These are phyloP conservation scores for Ophion ellenae DNA, from an alignment of 2,888 invertebrate species.

Conservation along the genomic window DNA sequence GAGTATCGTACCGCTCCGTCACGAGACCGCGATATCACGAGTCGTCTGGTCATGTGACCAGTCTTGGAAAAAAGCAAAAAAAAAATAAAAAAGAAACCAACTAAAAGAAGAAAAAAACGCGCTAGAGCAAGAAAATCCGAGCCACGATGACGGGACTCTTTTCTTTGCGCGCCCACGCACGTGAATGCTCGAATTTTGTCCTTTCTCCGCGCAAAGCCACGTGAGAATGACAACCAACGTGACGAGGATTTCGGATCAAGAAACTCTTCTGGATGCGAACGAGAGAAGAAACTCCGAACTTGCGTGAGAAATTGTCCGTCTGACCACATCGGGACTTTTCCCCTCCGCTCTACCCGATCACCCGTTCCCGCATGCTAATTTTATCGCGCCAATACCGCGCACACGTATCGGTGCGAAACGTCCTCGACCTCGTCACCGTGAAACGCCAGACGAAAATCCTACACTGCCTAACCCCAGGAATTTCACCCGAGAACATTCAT, in stretches of 20 bases:
- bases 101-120: not conserved
- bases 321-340: slow-evolving; percentile 39
- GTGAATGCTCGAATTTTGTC: not conserved
- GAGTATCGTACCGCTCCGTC: slow-evolving; percentile 29
- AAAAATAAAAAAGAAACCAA: slow-evolving; percentile 7
- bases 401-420: slow-evolving; percentile 2
- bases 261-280: not conserved
- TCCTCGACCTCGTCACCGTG: slow-evolving; percentile 57
- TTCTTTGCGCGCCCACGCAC: slow-evolving; percentile 1
- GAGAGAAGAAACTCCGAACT: slow-evolving; percentile 22
- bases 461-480: not conserved
- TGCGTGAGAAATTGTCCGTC: slow-evolving; percentile 38
- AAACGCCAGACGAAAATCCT: slow-evolving; percentile 40
- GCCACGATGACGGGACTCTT: slow-evolving; percentile 1
- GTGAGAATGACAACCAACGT: slow-evolving; percentile 27
- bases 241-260: slow-evolving; percentile 18
- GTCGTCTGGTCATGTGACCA: slow-evolving; percentile 50
- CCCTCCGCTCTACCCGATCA: slow-evolving; percentile 19
- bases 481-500: not conserved
- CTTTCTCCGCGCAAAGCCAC: not conserved
- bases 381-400: slow-evolving; percentile 39
- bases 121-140: slow-evolving; percentile 4
- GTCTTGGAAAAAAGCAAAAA: slow-evolving; percentile 17
- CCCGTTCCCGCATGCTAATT: slow-evolving; percentile 48
- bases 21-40: slow-evolving; percentile 56